Evolutionary conservation across 2,113 vertebrate genomes (phyloP).

Genomic region (Heterotilapia buettikoferi): DNA sequence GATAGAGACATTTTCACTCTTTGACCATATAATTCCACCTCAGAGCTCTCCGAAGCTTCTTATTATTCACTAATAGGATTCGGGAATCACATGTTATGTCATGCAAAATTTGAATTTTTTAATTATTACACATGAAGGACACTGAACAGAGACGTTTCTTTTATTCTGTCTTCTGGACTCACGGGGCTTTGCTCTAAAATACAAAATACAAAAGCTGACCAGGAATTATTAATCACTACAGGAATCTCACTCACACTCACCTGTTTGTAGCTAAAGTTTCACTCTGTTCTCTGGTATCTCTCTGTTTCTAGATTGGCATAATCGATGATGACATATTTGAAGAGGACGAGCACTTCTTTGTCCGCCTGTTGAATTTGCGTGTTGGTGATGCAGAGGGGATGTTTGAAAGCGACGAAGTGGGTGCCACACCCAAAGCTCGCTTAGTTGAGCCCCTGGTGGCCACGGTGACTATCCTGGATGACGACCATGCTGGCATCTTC

Average conservation of each 20-base stretch:
- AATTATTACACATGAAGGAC: background rate
- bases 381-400: constrained; percentile 90
- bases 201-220: background rate
- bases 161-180: background rate
- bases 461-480: constrained; percentile 93
- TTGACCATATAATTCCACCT: background rate
- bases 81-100: background rate
- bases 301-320: constrained; percentile 77
- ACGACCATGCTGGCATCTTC: constrained; percentile 97
- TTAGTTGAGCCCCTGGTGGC: constrained; percentile 83
- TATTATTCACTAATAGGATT: background rate
- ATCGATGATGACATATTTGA: constrained; percentile 98
- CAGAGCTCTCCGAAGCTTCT: background rate
- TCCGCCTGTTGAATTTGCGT: constrained; percentile 88
- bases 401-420: constrained; percentile 84
- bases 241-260: background rate
- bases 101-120: background rate
- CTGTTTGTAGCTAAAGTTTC: background rate
- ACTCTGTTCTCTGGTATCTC: background rate
- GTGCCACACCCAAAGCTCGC: constrained; percentile 77
- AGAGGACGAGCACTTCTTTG: constrained; percentile 97
- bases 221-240: background rate
- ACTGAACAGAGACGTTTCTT: background rate
- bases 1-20: background rate
- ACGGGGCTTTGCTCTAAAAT: background rate